Evolutionary conservation across 2,797 vertebrate genomes (phyloP), one percentile per base, ranked within the genome.

Genomic region (Malacoctenus gilli): DNA sequence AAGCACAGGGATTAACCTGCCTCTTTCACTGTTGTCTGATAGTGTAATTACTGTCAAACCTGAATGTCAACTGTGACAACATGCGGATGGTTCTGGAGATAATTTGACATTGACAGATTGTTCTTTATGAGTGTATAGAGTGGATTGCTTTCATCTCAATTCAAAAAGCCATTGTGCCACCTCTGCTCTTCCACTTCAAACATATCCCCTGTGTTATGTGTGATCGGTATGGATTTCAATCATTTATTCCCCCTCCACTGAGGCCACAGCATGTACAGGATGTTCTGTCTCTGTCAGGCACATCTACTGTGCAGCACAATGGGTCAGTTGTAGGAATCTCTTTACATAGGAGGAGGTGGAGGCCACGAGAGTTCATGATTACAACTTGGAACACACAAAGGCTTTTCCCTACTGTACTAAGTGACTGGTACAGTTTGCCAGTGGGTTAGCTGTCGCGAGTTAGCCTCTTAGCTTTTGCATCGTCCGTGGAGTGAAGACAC

Each of bases 281-380:
- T 60, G 56, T 73, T 75, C 49, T 74, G 65, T 84, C 44, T 75
- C 54, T 49, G 48, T 30, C 5, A 40, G 70, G 40, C 44, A 46
- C 31, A 32, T 78, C 23, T 48, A 22, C 57, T 49, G 35, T 51
- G 48, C 25, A 41, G 32, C 38, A 72, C 75, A 63, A 39, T 59
- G 36, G 37, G 42, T 31, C 60, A 50, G 62, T 71, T 82, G 62
- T 75, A 19, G 59, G 51, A 20, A 28, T 56, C 52, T 58, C 21
- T 64, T 56, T 41, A 32, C 48, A 48, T 55, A 37, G 31, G 28
- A 49, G 56, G 46, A 53, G 49, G 22, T 50, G 16, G 23, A 56
- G 43, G 31, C 28, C 3, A 18, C 15, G 2, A 51, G 34, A 52
- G 34, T 59, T 54, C 12, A 46, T 44, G 36, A 59, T 59, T 37